Percentiles rank a stretch among this genome's conserved stretches.
phyloP scores from a whole-genome alignment of 2,888 invertebrate genomes.

The Caenorhabditis virilis region DNA sequence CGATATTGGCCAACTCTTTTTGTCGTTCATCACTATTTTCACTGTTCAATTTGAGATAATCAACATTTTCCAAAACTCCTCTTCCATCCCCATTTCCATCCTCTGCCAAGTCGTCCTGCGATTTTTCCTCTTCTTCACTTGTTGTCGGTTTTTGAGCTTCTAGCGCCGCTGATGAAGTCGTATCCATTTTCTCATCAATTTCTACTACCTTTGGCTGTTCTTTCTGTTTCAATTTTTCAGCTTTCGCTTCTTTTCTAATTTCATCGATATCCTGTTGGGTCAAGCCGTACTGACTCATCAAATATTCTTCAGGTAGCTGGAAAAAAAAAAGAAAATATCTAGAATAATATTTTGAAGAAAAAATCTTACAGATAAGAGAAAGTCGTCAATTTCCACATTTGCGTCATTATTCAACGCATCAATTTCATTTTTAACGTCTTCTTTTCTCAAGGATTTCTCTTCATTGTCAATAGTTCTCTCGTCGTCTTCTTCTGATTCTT shows the following conservation, averaged over 20 bases:
- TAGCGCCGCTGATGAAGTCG: background rate
- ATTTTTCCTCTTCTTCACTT: background rate
- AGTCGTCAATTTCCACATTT: conserved; percentile 84
- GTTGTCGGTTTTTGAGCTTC: background rate
- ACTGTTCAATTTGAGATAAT: conserved; percentile 55
- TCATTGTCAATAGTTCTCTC: conserved; percentile 55
- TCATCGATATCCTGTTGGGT: conserved; percentile 20
- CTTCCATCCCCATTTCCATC: conserved; percentile 72
- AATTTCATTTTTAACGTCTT: conserved; percentile 77
- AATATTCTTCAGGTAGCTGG: conserved; percentile 56
- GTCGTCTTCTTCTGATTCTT: conserved; percentile 48
- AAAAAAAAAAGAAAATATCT: no score
- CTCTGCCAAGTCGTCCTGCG: background rate
- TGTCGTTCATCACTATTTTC: conserved; percentile 57
- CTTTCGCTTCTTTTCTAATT: conserved; percentile 57
- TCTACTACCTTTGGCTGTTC: background rate
- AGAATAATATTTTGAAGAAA: no score
- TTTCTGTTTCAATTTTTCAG: conserved; percentile 11
- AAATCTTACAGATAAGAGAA: conserved; percentile 74
- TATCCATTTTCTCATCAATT: background rate
- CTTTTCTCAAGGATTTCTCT: conserved; percentile 71
- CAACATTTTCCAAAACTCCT: conserved; percentile 47
- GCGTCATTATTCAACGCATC: conserved; percentile 86
- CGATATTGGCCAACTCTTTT: conserved; percentile 60
- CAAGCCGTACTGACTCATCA: conserved; percentile 39